Evolutionary conservation across 2,888 invertebrate genomes (phyloP), one percentile per base, ranked within the genome.

Genomic region (Linnaemya tessellans): DNA sequence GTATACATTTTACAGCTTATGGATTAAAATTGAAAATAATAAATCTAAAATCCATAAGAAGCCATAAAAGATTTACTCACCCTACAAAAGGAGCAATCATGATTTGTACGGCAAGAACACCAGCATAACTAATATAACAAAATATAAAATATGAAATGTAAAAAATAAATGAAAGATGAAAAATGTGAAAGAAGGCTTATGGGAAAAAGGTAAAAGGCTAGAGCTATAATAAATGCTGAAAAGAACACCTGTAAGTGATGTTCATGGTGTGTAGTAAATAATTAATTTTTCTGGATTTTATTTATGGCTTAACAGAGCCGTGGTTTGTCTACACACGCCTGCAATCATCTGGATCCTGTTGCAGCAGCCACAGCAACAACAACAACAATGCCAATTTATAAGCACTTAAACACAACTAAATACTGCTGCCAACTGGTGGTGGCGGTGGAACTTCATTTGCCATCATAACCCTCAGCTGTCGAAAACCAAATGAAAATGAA

Each of bases 181-280:
- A 70, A 41, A 62, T 1, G 8, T 30, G 38, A 35, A 22, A 62
- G 22, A 22, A 20, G n/a, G 15, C 9, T 62, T 41, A 30, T 10
- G 15, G 10, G 4, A 25, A 13, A 11, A 38, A n/a, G n/a, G 38
- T 51, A 68, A 54, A 68, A 20, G 18, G 67, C 20, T 51, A n/a
- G 1, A 60, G 56, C 67, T 67, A 38, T 49, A 77, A 67, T 58
- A 67, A 67, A 77, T 60, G 58, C 13, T 67, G 60, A 78, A 78
- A 41, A 25, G 78, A 78, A 85, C 81, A 85, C 84, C 84, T 85
- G 84, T 78, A 65, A 85, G 71, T 85, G 81, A 82, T 85, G 84
- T 85, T 74, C 74, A 74, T 74, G 84, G 81, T 81, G 78, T 81
- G 84, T 74, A 82, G 81, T 81, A 82, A 85, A 85, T 81, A 85